These are phyloP conservation scores for Phalacrocorax carbo DNA, from an alignment of 2,113 vertebrate genomes.

Conservation along the genomic window DNA sequence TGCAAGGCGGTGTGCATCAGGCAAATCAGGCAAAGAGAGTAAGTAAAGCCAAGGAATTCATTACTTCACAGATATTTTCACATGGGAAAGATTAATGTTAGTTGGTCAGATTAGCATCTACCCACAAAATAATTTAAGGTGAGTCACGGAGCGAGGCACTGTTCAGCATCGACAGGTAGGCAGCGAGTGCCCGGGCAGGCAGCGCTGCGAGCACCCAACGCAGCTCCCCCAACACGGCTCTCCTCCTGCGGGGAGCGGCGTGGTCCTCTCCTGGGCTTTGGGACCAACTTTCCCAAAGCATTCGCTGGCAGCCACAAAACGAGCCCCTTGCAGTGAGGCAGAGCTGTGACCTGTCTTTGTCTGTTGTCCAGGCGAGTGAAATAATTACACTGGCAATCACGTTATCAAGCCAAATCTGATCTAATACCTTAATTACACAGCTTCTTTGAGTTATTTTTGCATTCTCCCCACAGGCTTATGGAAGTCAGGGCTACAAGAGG, in stretches of 20 bases:
- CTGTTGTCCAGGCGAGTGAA: not conserved
- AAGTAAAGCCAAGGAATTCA: not conserved
- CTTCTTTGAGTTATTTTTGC: not conserved
- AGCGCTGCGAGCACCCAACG: fast-evolving
- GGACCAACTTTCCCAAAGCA: not conserved
- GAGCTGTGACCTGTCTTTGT: not conserved
- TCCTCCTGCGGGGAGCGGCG: fast-evolving
- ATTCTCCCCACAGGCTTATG: not conserved
- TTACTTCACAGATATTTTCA: not conserved
- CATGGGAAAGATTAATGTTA: not conserved
- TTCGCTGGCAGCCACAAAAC: fast-evolving
- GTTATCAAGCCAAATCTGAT: not conserved
- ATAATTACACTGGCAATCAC: not conserved
- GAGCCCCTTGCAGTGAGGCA: not conserved
- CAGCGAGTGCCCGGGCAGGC: not conserved
- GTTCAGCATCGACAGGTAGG: not conserved
- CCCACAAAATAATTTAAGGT: not conserved
- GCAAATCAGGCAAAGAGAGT: not conserved
- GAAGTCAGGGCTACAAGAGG: not conserved
- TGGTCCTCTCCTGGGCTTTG: not conserved
- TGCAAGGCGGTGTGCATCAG: not conserved
- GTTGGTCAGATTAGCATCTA: not conserved
- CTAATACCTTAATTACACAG: not conserved
- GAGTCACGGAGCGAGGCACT: not conserved
- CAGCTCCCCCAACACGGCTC: not conserved